These are phyloP conservation scores for Aleadryas rufinucha DNA, from an alignment of 2,113 vertebrate genomes.

Conservation along the genomic window DNA sequence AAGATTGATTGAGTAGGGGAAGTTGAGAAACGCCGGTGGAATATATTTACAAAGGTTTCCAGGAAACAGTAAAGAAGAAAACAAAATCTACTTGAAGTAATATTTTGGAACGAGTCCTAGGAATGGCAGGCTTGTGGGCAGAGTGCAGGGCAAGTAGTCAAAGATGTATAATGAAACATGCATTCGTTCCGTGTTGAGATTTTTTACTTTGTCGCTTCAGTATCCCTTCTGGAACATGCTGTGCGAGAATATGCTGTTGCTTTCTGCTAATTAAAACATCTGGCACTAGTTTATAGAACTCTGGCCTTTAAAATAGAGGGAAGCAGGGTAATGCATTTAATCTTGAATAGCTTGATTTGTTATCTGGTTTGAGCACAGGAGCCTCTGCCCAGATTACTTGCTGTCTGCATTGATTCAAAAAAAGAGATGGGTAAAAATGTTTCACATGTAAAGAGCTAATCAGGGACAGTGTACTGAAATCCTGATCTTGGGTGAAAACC, in stretches of 20 bases:
- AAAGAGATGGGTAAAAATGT: background rate
- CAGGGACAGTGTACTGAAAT: background rate
- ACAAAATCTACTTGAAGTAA: constrained; percentile 26
- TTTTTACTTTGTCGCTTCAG: constrained; percentile 27
- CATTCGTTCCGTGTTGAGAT: background rate
- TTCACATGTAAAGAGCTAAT: background rate
- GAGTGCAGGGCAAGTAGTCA: constrained; percentile 1
- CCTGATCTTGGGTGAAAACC: background rate
- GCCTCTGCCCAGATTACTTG: background rate
- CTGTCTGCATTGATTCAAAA: background rate
- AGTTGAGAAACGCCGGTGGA: constrained; percentile 5
- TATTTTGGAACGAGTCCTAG: constrained; percentile 24
- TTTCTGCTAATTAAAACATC: constrained; percentile 65
- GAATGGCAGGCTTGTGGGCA: background rate
- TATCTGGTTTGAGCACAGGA: background rate
- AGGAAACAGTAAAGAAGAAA: constrained; percentile 11
- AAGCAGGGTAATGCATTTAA: constrained; percentile 8
- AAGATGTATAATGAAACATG: constrained; percentile 14
- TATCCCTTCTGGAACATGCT: constrained; percentile 57
- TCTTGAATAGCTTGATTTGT: constrained; percentile 30
- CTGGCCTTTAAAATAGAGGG: constrained; percentile 43
- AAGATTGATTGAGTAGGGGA: constrained; percentile 52
- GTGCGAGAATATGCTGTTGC: constrained; percentile 26
- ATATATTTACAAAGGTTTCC: constrained; percentile 44
- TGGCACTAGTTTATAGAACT: constrained; percentile 34